Base-by-base conservation (phyloP, 1,140 invertebrate genomes). In the Aradophagus sp. region DNA sequence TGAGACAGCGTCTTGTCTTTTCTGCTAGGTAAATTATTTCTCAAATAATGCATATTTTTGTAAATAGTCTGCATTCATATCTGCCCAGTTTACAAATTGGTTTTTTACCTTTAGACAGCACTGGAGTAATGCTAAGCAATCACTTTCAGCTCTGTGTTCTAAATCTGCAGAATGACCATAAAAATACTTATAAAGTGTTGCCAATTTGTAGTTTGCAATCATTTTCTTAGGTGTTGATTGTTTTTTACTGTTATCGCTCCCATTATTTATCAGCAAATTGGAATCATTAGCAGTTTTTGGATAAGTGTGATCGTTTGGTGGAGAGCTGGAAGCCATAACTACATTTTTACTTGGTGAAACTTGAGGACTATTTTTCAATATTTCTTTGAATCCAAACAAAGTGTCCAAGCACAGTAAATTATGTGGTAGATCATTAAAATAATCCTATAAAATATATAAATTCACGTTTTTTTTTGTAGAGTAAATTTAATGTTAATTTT, bases 321-420 rank as follows among this genome's bases (percentile, higher is more conserved):
- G 19, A 29, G 20, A 4, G 20, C 20, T n/a, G n/a, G n/a, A n/a
- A n/a, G n/a, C n/a, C n/a, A n/a, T n/a, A n/a, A n/a, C n/a, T n/a
- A n/a, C n/a, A n/a, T n/a, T n/a, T 29, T 11, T 48, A 36, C 15
- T 17, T 8, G 45, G 14, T 1, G 31, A 27, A 19, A 36, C 26
- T 19, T 47, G 34, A 27, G 1, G 1, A 13, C 31, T 13, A 5
- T n/a, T 29, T 20, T 74, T 70, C 0, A 82, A 74, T 10, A 86
- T 80, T 27, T 86, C 74, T 73, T 81, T 71, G 53, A 90, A 89
- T 20, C 84, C 83, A 14, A 67, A 12, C 1, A 89, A 70, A 1
- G 88, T 87, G 63, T 91, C 90, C 8, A 89, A 76, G 63, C 89
- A 90, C 0, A 88, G 62, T 23, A 91, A 73, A 55, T 86, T 78